Conservation (phyloP, 2,113 vertebrate genomes). For the Apteryx owenii region DNA sequence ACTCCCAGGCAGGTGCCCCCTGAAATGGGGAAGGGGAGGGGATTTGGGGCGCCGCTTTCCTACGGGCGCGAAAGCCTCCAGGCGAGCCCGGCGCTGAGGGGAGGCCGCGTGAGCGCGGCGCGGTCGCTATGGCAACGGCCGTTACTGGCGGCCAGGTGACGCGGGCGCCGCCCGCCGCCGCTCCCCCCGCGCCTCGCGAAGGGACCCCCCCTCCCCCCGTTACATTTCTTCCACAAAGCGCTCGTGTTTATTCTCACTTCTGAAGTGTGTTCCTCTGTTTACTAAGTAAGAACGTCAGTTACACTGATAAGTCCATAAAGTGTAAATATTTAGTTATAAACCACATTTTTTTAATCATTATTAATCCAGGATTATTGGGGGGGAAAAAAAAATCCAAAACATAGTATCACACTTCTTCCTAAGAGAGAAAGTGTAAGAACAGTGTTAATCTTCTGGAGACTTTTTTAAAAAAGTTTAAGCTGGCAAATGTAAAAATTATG, state of each 20-base stretch:
- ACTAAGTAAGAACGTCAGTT: constrained; percentile 55
- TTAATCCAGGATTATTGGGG: not conserved
- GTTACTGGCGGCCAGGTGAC: constrained; percentile 78
- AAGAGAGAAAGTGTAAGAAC: not conserved
- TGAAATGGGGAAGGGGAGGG: no score
- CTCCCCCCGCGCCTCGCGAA: not conserved
- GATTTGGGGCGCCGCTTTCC: not conserved
- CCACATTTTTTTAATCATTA: not conserved
- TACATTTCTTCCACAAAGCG: not conserved
- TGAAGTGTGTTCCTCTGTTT: constrained; percentile 47
- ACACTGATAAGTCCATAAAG: not conserved
- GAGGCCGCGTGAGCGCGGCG: constrained; percentile 86
- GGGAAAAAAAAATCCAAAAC: not conserved
- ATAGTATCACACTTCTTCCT: fast-evolving
- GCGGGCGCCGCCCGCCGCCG: not conserved
- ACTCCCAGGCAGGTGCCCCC: constrained; percentile 42
- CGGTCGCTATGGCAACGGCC: constrained; percentile 83
- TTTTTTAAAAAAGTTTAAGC: not conserved
- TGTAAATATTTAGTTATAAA: constrained; percentile 28
- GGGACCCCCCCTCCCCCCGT: no score
- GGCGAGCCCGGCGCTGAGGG: constrained; percentile 46
- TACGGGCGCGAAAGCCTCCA: no score
- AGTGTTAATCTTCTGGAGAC: constrained; percentile 18
- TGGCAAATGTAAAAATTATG: constrained; percentile 50
- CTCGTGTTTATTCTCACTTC: constrained; percentile 39